Conservation (phyloP, 2,797 vertebrate genomes). For the Anguilla obscura region DNA sequence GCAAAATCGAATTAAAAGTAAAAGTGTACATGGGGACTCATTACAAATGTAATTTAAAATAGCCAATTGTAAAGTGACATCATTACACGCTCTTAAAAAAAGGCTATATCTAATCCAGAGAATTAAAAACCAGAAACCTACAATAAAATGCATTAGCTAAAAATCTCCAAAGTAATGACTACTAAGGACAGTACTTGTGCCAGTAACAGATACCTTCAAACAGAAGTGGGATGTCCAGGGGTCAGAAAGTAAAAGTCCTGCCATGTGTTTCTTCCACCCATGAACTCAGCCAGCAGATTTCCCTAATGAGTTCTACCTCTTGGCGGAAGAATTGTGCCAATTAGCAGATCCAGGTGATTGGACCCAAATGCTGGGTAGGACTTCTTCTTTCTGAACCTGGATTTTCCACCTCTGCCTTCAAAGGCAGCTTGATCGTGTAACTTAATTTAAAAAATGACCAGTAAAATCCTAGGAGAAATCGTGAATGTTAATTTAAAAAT, state of each 20-base stretch:
- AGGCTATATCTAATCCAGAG: constrained; percentile 4
- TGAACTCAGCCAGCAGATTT: too few relatives aligned
- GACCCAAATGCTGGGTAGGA: too few relatives aligned
- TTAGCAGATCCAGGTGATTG: too few relatives aligned
- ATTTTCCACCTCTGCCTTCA: background rate
- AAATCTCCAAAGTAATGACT: constrained; percentile 35
- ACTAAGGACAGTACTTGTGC: constrained; percentile 33
- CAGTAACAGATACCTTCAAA: constrained; percentile 17
- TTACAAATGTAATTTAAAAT: constrained; percentile 1
- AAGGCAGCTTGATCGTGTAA: constrained; percentile 11
- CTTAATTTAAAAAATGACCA: background rate
- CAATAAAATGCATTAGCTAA: background rate
- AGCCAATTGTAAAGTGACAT: background rate
- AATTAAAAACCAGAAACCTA: background rate
- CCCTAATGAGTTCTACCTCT: too few relatives aligned
- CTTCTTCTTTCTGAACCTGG: too few relatives aligned
- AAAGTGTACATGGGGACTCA: background rate
- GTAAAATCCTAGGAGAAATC: constrained; percentile 12
- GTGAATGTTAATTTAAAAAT: constrained; percentile 44
- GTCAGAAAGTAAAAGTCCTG: too few relatives aligned
- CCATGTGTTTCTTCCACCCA: too few relatives aligned
- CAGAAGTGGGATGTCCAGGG: too few relatives aligned
- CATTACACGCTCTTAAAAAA: constrained; percentile 5
- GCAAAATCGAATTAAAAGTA: constrained; percentile 18
- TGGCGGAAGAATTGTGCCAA: too few relatives aligned